Percentiles rank a stretch among this genome's conserved stretches.
Conservation (phyloP, 2,113 vertebrate genomes). For the Cebus imitator region DNA sequence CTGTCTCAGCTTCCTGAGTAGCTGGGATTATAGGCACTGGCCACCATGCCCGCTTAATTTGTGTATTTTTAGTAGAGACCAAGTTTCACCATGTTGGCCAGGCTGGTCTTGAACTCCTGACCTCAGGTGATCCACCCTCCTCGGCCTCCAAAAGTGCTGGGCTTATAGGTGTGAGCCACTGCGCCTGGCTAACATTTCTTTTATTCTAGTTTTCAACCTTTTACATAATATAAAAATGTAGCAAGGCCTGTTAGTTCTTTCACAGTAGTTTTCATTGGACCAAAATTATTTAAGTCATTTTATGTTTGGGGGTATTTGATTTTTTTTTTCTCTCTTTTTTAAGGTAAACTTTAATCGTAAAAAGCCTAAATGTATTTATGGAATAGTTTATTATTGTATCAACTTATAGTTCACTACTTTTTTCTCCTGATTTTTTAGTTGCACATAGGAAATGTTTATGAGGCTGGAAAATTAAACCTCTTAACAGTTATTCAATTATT, state of each 20-base stretch:
- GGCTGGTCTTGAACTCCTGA: too few relatives aligned
- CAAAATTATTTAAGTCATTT: constrained; percentile 45
- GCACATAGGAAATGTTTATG: constrained; percentile 86
- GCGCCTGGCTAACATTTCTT: neutral
- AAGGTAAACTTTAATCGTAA: constrained; percentile 13
- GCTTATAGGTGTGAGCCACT: too few relatives aligned
- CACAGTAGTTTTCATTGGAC: neutral
- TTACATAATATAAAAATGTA: neutral
- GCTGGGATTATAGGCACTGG: too few relatives aligned
- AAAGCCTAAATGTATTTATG: neutral
- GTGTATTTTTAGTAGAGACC: too few relatives aligned
- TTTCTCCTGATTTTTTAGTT: constrained; percentile 75
- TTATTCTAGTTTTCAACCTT: neutral
- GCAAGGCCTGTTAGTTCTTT: neutral
- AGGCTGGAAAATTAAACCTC: constrained; percentile 89
- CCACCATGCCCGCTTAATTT: too few relatives aligned
- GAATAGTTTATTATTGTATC: neutral
- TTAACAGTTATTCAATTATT: constrained; percentile 88
- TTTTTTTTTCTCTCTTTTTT: neutral
- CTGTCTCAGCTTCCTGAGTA: too few relatives aligned
- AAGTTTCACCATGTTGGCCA: too few relatives aligned
- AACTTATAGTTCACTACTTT: constrained; percentile 8
- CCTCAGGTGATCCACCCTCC: too few relatives aligned
- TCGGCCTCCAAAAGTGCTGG: too few relatives aligned
- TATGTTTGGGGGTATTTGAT: neutral